Base-by-base conservation (phyloP, 2,888 invertebrate genomes). In the Drosophila diplacantha region DNA sequence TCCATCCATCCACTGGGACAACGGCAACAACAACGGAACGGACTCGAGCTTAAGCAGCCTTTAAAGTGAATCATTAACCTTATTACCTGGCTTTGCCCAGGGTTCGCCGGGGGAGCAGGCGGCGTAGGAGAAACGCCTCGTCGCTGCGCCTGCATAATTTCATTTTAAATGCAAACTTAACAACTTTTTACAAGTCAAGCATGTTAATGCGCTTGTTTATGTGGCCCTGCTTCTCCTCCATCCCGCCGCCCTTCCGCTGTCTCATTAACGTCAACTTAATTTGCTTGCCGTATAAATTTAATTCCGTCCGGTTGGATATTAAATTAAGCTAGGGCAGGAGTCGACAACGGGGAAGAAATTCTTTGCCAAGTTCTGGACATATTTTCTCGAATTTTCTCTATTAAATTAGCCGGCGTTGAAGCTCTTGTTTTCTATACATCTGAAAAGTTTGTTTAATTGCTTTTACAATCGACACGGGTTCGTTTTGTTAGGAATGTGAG, bases 161-260 rank as follows among this genome's bases (percentile, higher is more conserved):
- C 74, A 83, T 81, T 81, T 77, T 62, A 68, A 72, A 77, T 84
- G 81, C 81, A 65, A 71, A 74, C 69, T 77, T 64, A 71, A 69
- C 71, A 82, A 74, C 71, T 73, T 71, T 57, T 72, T 63, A 52
- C 73, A 71, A 71, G 68, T 61, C 66, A 59, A 74, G 69, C 74
- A 54, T 66, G 35, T 67, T 67, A 54, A 53, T 63, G 67, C 50
- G 64, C 43, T 71, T 58, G 60, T 58, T 65, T 50, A 41, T 77
- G 46, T 56, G 50, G 22, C 41, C 63, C 60, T n/a, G 61, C 12
- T 39, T 34, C 44, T 6, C 22, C 11, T 26, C 14, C 18, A 29
- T 34, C 29, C 14, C 16, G 31, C 37, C 37, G 44, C 39, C 22
- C 14, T 32, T 46, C 29, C 24, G 47, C 29, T 51, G 53, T 52